Evolutionary conservation across 2,113 vertebrate genomes (phyloP).

Genomic region (Notiomystis cincta): DNA sequence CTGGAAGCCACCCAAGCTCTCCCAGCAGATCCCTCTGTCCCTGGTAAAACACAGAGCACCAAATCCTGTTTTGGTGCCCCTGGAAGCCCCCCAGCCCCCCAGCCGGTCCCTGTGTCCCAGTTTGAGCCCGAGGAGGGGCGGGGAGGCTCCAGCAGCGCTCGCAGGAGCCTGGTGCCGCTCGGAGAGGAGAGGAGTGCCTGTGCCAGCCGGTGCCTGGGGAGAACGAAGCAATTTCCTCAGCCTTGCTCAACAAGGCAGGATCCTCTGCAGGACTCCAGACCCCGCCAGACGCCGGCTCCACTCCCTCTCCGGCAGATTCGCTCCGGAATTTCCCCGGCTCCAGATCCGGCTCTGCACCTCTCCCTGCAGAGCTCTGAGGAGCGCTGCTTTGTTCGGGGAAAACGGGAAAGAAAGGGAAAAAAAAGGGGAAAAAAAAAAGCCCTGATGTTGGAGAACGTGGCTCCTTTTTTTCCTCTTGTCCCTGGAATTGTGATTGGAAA

Average conservation of each 20-base stretch:
- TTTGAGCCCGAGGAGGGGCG: background rate
- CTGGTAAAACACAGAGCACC: background rate
- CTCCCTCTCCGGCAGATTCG: background rate
- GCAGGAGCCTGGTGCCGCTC: background rate
- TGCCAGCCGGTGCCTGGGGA: background rate
- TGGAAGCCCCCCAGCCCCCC: too few species aligned
- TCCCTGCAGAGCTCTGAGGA: background rate
- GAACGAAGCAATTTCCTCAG: background rate
- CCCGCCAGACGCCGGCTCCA: background rate
- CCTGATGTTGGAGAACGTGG: background rate
- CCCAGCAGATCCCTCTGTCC: background rate
- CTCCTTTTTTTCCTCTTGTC: slow-evolving; percentile 34
- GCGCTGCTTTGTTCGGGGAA: background rate
- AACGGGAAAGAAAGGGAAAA: too few species aligned
- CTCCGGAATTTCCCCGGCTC: background rate
- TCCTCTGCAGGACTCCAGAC: background rate
- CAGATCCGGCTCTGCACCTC: background rate
- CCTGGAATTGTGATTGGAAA: slow-evolving; percentile 75
- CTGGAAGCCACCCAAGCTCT: background rate
- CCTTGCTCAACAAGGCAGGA: background rate
- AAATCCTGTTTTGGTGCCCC: too few species aligned
- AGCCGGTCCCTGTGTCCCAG: background rate
- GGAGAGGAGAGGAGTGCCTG: background rate
- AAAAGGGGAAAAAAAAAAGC: background rate
- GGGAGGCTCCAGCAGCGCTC: background rate